Conservation (phyloP, 2,888 invertebrate genomes). For the Gryllus longicercus region DNA sequence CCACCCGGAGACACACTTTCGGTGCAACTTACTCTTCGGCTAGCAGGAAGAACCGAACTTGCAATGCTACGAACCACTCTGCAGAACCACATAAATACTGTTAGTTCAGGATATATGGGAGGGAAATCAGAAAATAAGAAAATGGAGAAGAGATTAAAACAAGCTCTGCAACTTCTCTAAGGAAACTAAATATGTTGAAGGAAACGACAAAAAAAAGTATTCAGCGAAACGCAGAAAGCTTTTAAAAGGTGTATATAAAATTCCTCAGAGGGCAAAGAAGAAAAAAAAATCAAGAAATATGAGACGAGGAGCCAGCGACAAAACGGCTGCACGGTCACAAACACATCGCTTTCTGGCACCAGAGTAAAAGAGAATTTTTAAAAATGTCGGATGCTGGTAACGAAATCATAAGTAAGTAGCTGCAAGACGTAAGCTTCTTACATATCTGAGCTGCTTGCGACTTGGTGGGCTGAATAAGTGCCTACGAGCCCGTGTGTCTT, state of each 20-base stretch:
- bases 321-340: background rate
- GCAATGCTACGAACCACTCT: too few relatives aligned
- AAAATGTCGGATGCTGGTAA: slow-evolving; percentile 7
- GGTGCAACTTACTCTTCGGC: too few relatives aligned
- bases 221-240: background rate
- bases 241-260: background rate
- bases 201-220: background rate
- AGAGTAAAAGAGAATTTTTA: slow-evolving; percentile 3
- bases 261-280: background rate
- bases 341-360: background rate
- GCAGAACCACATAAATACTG: too few relatives aligned
- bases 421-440: slow-evolving; percentile 7
- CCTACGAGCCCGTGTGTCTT: background rate
- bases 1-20: too few relatives aligned
- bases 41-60: too few relatives aligned
- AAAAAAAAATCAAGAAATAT: background rate
- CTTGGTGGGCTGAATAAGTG: slow-evolving; percentile 7
- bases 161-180: too few relatives aligned
- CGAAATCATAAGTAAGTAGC: slow-evolving; percentile 17
- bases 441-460: background rate
- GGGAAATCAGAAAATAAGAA: too few relatives aligned
- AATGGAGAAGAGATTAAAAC: too few relatives aligned
- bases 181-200: too few relatives aligned
- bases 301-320: background rate
- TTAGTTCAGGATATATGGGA: too few relatives aligned